phyloP scores from a whole-genome alignment of 1,140 invertebrate species.

The Melitaea cinxia region DNA sequence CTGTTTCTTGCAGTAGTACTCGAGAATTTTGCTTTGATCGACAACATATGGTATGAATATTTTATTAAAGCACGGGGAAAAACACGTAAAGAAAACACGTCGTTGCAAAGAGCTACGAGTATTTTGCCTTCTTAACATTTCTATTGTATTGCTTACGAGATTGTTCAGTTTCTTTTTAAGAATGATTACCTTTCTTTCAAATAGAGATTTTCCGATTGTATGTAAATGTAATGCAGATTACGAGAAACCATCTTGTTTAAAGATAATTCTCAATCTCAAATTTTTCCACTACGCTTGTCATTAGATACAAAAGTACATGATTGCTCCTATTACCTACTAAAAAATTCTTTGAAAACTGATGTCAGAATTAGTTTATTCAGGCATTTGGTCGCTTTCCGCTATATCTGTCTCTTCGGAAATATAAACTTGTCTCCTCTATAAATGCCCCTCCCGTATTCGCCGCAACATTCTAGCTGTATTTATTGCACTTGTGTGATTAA shows the following conservation, averaged over 20 bases:
- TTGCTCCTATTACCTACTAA: not conserved
- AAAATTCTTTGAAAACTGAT: not conserved
- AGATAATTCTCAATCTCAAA: conserved; percentile 64
- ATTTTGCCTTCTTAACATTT: conserved; percentile 65
- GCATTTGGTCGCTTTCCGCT: not conserved
- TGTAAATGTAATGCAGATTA: conserved; percentile 71
- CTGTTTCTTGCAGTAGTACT: no score
- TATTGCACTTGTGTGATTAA: conserved; percentile 51
- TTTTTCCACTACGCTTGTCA: conserved; percentile 17
- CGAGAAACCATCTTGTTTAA: conserved; percentile 59
- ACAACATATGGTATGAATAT: conserved; percentile 26
- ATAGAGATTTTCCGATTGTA: conserved; percentile 65
- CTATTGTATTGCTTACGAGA: conserved; percentile 70
- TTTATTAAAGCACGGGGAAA: conserved; percentile 64
- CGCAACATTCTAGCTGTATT: conserved; percentile 46
- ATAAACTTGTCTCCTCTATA: not conserved
- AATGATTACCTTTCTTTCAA: conserved; percentile 74
- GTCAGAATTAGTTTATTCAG: not conserved
- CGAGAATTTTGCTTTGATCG: no score
- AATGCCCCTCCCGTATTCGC: conserved; percentile 4
- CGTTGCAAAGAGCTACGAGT: conserved; percentile 47
- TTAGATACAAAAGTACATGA: not conserved
- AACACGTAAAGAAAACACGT: conserved; percentile 60
- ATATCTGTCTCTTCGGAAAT: not conserved
- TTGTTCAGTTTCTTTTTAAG: conserved; percentile 73